Percentiles rank a stretch among this genome's conserved stretches.
phyloP scores from a whole-genome alignment of 2,797 vertebrate species.

The Notoglanidium macrostoma region DNA sequence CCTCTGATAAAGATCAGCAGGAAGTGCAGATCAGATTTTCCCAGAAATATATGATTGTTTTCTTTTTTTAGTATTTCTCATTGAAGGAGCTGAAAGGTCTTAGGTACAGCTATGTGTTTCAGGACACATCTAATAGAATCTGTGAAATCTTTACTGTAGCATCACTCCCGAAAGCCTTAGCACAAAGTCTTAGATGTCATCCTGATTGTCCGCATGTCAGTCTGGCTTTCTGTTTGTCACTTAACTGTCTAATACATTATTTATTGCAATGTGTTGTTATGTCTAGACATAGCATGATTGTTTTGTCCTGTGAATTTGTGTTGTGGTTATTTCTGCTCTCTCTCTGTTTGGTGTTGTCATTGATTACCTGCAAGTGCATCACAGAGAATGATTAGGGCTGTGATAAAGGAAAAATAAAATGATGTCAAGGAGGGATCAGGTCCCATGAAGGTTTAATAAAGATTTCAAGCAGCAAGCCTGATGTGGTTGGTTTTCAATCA shows the following conservation, averaged over 20 bases:
- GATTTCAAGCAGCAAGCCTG: not conserved
- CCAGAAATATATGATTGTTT: not conserved
- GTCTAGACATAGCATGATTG: not conserved
- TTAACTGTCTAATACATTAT: constrained; percentile 13
- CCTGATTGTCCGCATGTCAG: constrained; percentile 11
- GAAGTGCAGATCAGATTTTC: not conserved
- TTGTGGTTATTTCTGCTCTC: not conserved
- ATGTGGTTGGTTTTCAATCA: not conserved
- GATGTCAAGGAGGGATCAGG: not conserved
- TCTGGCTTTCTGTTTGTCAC: not conserved
- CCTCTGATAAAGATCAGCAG: not conserved
- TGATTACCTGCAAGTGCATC: constrained; percentile 14
- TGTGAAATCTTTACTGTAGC: not conserved
- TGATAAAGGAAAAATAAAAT: not conserved
- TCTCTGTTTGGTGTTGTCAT: not conserved
- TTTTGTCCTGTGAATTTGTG: not conserved
- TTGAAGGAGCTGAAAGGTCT: not conserved
- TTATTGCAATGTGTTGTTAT: constrained; percentile 5
- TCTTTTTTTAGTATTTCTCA: not conserved
- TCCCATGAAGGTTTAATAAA: not conserved
- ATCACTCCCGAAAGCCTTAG: not conserved
- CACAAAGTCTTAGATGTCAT: not conserved
- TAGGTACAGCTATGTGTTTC: not conserved
- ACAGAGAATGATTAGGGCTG: not conserved
- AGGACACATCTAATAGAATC: not conserved